Evolutionary conservation across 1,140 invertebrate genomes (phyloP).

Genomic region (Lepidurus arcticus): DNA sequence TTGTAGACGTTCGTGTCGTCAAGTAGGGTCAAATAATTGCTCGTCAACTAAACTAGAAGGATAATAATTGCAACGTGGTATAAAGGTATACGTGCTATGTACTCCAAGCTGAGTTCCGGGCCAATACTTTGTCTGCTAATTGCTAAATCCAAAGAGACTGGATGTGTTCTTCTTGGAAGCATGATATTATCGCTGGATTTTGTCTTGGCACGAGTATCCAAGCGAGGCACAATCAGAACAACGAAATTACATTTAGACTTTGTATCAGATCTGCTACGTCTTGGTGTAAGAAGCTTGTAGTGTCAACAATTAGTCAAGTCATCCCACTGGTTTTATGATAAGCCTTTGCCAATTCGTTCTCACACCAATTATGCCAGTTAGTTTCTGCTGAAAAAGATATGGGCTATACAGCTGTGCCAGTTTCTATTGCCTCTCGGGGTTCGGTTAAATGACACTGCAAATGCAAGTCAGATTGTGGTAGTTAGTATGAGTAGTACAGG

Average conservation of each 20-base stretch:
- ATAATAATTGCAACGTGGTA: too few species aligned
- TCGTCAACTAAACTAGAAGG: too few species aligned
- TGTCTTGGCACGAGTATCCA: too few species aligned
- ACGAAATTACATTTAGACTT: not conserved
- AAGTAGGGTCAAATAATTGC: too few species aligned
- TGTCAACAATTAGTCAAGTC: slow-evolving; percentile 16
- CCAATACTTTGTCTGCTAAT: too few species aligned
- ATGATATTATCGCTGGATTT: too few species aligned
- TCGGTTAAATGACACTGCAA: not conserved
- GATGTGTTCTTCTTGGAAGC: too few species aligned
- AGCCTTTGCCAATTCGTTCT: not conserved
- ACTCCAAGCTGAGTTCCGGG: too few species aligned
- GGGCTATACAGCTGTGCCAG: not conserved
- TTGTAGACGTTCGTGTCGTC: too few species aligned
- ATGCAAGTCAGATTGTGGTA: slow-evolving; percentile 2
- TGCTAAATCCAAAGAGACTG: too few species aligned
- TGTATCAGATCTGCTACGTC: not conserved
- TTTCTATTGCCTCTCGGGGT: not conserved
- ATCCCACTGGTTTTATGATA: slow-evolving; percentile 2
- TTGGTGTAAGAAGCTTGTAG: not conserved
- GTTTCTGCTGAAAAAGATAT: slow-evolving; percentile 1
- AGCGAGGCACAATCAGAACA: not conserved
- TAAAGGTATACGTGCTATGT: too few species aligned
- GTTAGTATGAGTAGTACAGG: not conserved
- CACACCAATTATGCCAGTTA: slow-evolving; percentile 19